Evolutionary conservation across 2,888 invertebrate species (phyloP).

Genomic region (Seira musarum): DNA sequence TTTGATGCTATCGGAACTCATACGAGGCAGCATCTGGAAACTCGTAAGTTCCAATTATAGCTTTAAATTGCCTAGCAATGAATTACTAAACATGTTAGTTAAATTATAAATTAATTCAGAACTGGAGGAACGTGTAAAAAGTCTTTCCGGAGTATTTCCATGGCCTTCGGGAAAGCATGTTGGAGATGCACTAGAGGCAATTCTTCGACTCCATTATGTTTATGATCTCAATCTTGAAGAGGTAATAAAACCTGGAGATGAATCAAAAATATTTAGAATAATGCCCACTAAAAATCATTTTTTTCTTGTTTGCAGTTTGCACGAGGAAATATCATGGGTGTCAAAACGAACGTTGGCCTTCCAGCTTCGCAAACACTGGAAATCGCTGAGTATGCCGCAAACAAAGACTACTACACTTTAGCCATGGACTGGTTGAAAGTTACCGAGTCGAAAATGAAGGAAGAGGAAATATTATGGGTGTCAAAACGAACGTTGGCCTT

Average conservation of each 20-base stretch:
- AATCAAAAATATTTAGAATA: no score
- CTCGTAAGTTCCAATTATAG: no score
- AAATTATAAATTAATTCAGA: no score
- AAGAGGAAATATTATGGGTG: slow-evolving; percentile 56
- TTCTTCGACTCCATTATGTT: slow-evolving; percentile 65
- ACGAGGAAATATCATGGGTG: slow-evolving; percentile 30
- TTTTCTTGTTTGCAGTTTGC: no score
- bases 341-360: slow-evolving; percentile 40
- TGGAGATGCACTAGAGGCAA: slow-evolving; percentile 62
- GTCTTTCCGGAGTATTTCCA: background rate
- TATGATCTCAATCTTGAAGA: slow-evolving; percentile 62
- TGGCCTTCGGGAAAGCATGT: slow-evolving; percentile 49
- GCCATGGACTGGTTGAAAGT: slow-evolving; percentile 68
- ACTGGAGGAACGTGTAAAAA: slow-evolving; percentile 6
- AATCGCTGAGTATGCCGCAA: slow-evolving; percentile 66
- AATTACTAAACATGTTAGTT: no score
- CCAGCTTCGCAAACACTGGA: slow-evolving; percentile 59
- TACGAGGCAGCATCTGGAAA: slow-evolving; percentile 1
- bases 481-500: slow-evolving; percentile 57
- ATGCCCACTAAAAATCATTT: no score
- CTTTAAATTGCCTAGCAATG: no score
- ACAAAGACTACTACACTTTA: slow-evolving; percentile 66
- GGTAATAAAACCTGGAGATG: no score
- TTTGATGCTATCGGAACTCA: background rate
- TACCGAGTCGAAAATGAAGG: slow-evolving; percentile 61